A percentile compares a stretch with the other conserved stretches of the same genome.
Evolutionary conservation across 2,888 invertebrate species (phyloP).

Genomic region (Sycophila texana): DNA sequence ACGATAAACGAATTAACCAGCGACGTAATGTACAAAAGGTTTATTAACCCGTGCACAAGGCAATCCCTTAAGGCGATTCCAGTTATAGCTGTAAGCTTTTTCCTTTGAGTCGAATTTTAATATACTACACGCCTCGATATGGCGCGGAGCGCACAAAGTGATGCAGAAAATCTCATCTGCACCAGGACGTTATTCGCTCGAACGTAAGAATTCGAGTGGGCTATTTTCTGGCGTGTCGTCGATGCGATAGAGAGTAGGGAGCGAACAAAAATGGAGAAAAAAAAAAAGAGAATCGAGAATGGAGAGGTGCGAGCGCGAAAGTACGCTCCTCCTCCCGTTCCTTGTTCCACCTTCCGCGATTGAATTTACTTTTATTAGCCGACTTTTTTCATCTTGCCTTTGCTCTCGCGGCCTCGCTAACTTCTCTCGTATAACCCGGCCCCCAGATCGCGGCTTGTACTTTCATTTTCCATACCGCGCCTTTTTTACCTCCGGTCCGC

Average conservation of each 20-base stretch:
- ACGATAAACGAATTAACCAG: slow-evolving; percentile 3
- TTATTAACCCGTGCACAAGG: slow-evolving; percentile 30
- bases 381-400: slow-evolving; percentile 45
- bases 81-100: slow-evolving; percentile 38
- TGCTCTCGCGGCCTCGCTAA: slow-evolving; percentile 26
- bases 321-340: not conserved
- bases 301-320: not conserved
- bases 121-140: not conserved
- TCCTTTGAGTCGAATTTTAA: slow-evolving; percentile 46
- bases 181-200: slow-evolving; percentile 8
- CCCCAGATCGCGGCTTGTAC: slow-evolving; percentile 16
- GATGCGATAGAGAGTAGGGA: not conserved
- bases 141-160: not conserved
- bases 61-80: slow-evolving; percentile 33
- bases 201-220: slow-evolving; percentile 31
- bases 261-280: not conserved
- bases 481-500: not conserved
- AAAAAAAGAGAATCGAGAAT: not conserved
- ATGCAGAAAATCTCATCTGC: slow-evolving; percentile 40
- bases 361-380: slow-evolving; percentile 53
- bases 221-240: not conserved
- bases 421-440: slow-evolving; percentile 19
- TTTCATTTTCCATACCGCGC: slow-evolving; percentile 9
- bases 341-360: slow-evolving; percentile 23
- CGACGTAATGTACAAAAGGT: not conserved